A percentile compares a stretch with the other conserved stretches of the same genome.
phyloP scores from a whole-genome alignment of 2,888 invertebrate genomes.

The Cheilosia vernalis region DNA sequence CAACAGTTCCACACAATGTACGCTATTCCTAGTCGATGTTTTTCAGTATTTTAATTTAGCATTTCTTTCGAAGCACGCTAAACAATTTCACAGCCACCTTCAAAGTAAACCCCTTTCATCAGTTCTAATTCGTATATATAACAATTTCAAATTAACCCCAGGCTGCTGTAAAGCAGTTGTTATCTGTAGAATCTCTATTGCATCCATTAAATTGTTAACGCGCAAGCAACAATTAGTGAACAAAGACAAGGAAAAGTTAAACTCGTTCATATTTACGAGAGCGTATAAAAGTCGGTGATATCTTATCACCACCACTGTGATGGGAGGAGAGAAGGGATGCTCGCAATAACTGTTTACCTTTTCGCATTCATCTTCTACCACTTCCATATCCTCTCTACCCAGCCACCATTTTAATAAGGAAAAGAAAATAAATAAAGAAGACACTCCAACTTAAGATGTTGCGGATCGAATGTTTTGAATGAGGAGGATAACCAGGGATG shows the following conservation, averaged over 20 bases:
- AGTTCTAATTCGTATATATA: neutral
- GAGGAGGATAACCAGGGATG: constrained; percentile 28
- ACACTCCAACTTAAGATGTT: constrained; percentile 49
- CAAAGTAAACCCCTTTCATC: constrained; percentile 7
- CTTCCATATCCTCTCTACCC: neutral
- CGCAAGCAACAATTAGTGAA: constrained; percentile 81
- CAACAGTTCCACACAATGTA: too few species aligned
- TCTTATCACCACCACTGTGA: constrained; percentile 35
- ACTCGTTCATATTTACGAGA: constrained; percentile 82
- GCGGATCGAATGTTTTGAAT: constrained; percentile 19
- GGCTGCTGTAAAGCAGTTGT: constrained; percentile 80
- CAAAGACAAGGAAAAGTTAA: constrained; percentile 79
- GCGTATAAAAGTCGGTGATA: constrained; percentile 82
- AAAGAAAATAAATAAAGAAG: constrained; percentile 22
- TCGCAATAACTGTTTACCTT: constrained; percentile 44
- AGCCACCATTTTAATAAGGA: neutral
- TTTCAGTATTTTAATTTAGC: too few species aligned
- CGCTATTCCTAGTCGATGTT: too few species aligned
- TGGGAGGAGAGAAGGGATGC: neutral
- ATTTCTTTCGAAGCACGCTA: neutral
- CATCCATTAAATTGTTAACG: constrained; percentile 70
- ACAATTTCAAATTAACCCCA: constrained; percentile 80
- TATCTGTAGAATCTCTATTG: constrained; percentile 38
- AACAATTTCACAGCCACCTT: neutral
- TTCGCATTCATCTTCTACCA: constrained; percentile 29